phyloP scores from a whole-genome alignment of 1,140 invertebrate genomes.

The Zaprionus inermis region DNA sequence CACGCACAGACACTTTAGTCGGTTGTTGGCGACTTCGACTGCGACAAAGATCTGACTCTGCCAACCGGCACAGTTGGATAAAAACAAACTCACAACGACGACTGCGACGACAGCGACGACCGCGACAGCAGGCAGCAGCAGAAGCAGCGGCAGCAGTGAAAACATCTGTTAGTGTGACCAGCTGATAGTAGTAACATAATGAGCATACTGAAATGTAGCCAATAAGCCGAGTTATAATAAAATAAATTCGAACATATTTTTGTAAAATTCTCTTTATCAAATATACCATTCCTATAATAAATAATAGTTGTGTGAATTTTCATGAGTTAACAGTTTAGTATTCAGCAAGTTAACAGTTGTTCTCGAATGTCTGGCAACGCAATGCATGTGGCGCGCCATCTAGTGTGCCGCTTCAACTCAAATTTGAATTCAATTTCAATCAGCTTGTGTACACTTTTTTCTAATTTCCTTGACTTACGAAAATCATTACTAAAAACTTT shows the following conservation, averaged over 20 bases:
- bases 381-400: neutral
- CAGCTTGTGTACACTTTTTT: neutral
- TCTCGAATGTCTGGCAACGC: conserved; percentile 5
- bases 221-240: neutral
- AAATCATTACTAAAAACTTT: neutral
- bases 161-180: conserved; percentile 40
- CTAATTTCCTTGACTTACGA: neutral
- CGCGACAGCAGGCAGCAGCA: conserved; percentile 25
- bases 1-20: conserved; percentile 42
- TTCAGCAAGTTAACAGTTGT: neutral
- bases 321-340: conserved; percentile 5
- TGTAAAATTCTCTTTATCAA: neutral
- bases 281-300: neutral
- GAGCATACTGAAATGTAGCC: neutral
- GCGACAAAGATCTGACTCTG: conserved; percentile 31
- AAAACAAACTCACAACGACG: conserved; percentile 39
- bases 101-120: conserved; percentile 13
- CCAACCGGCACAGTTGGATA: conserved; percentile 46
- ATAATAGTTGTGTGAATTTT: neutral
- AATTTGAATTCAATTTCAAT: conserved; percentile 18
- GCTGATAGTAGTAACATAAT: neutral
- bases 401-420: conserved; percentile 12
- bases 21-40: conserved; percentile 42
- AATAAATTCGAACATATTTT: neutral
- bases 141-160: conserved; percentile 10